A percentile compares a stretch with the other conserved stretches of the same genome.
These are phyloP conservation scores for Scrobipalpa costella DNA, from an alignment of 2,888 invertebrate genomes.

Conservation along the genomic window DNA sequence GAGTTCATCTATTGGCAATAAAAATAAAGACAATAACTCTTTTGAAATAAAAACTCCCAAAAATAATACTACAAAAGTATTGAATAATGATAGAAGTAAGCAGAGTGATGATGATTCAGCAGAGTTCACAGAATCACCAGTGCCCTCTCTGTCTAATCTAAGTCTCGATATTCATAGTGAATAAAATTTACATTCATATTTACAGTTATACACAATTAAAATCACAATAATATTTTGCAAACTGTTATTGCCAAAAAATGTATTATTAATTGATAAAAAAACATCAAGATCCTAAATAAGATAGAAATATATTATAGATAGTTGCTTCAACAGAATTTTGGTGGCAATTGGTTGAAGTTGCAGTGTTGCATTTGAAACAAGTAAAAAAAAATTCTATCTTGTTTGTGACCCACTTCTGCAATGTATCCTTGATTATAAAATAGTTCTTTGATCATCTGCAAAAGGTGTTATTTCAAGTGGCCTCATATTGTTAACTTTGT, in stretches of 20 bases:
- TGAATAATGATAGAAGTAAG: constrained; percentile 44
- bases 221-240: too few species aligned
- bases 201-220: too few species aligned
- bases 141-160: constrained; percentile 72
- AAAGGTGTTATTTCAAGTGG: background rate
- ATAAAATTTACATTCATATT: constrained; percentile 36
- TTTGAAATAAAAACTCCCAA: constrained; percentile 32
- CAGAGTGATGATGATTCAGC: constrained; percentile 68
- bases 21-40: constrained; percentile 44
- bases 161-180: constrained; percentile 75
- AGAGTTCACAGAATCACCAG: constrained; percentile 69
- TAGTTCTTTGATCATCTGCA: background rate
- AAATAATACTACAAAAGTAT: constrained; percentile 39
- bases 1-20: constrained; percentile 48
- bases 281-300: too few species aligned
- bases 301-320: too few species aligned
- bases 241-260: too few species aligned
- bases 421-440: too few species aligned
- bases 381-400: too few species aligned
- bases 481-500: constrained; percentile 16
- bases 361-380: too few species aligned
- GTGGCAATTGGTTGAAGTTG: too few species aligned
- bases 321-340: too few species aligned
- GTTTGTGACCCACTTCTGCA: too few species aligned
- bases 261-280: too few species aligned